Conservation (phyloP, 2,113 vertebrate species). For the Propithecus coquereli region DNA sequence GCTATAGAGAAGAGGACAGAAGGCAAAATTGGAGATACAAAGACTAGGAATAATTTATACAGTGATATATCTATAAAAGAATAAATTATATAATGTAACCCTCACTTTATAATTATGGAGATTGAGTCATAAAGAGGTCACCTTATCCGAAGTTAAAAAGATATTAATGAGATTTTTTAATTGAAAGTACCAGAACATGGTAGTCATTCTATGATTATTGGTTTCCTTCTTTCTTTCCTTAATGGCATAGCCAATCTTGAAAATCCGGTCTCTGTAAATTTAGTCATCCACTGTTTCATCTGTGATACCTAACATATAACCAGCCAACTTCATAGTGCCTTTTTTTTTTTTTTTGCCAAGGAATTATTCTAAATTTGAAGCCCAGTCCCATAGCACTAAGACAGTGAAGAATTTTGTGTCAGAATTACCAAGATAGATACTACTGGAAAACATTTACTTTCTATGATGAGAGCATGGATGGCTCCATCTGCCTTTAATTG, state of each 20-base stretch:
- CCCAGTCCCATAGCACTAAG: not conserved
- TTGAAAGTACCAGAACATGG: not conserved
- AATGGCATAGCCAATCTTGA: not conserved
- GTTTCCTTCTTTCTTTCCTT: not conserved
- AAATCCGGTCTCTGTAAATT: not conserved
- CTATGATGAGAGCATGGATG: not conserved
- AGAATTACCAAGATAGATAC: not conserved
- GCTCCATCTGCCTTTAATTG: not conserved
- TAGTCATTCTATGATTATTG: not conserved
- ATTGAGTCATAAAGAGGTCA: not conserved
- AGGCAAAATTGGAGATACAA: not conserved
- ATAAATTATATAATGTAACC: not conserved
- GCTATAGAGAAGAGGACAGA: not conserved
- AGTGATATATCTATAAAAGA: not conserved
- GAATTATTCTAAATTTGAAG: not conserved
- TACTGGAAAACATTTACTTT: not conserved
- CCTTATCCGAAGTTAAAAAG: not conserved
- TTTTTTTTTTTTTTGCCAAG: not conserved
- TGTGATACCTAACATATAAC: not conserved
- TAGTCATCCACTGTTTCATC: not conserved
- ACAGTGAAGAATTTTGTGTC: constrained; percentile 1
- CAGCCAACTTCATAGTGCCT: not conserved
- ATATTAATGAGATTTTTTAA: not conserved
- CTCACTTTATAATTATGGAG: not conserved
- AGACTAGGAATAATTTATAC: not conserved